phyloP scores from a whole-genome alignment of 2,797 vertebrate genomes.

The Petrocephalus sullivani region DNA sequence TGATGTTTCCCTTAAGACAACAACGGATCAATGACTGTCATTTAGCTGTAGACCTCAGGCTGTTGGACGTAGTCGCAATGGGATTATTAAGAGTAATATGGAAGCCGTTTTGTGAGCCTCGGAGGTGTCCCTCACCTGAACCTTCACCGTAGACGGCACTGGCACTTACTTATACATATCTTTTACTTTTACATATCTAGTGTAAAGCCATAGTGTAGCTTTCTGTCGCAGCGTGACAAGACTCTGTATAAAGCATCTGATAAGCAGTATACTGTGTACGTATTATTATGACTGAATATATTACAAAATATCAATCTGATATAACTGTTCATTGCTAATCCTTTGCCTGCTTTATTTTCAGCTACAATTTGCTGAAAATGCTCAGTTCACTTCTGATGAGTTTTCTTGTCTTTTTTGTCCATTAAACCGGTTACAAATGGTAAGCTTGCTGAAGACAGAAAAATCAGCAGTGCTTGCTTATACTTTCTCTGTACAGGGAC shows the following conservation, averaged over 20 bases:
- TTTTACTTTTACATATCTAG: too few relatives aligned
- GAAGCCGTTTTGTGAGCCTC: not conserved
- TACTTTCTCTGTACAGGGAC: not conserved
- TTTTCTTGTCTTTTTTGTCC: not conserved
- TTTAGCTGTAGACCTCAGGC: not conserved
- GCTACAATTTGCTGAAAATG: not conserved
- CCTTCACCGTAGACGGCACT: not conserved
- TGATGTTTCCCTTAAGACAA: conserved; percentile 2
- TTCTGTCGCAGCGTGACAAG: not conserved
- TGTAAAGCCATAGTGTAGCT: not conserved
- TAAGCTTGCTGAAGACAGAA: not conserved
- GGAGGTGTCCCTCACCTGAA: not conserved
- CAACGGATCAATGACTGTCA: not conserved
- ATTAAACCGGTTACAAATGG: not conserved
- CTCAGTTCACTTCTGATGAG: not conserved
- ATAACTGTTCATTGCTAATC: not conserved
- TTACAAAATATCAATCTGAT: not conserved
- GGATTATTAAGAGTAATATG: conserved; percentile 2
- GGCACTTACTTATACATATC: not conserved
- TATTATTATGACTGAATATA: not conserved
- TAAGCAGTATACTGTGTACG: not conserved
- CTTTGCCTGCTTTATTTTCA: not conserved
- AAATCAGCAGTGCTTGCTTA: not conserved
- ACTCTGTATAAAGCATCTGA: not conserved
- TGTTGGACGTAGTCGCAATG: not conserved